phyloP scores from a whole-genome alignment of 1,140 invertebrate genomes.

The Chironomus tepperi region DNA sequence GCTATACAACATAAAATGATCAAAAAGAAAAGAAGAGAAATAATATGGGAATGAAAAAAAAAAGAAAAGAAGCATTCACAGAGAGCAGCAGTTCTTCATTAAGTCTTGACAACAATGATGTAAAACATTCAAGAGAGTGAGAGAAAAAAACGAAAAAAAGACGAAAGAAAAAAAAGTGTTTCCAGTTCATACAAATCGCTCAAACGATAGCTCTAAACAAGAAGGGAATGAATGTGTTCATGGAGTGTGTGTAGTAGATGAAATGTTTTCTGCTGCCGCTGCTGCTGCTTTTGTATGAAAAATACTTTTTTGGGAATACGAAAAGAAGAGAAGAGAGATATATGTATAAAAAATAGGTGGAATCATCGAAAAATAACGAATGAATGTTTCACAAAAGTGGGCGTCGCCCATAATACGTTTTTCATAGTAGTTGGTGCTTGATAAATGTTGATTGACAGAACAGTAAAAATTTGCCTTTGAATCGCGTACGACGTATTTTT shows the following conservation, averaged over 20 bases:
- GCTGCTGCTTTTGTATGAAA: neutral
- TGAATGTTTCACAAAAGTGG: conserved; percentile 10
- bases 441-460: conserved; percentile 24
- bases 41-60: neutral
- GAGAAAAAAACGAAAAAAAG: too few species aligned
- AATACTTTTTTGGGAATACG: neutral
- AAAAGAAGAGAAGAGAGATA: neutral
- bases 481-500: conserved; percentile 23
- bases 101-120: neutral
- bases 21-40: neutral
- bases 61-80: too few species aligned
- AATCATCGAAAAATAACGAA: conserved; percentile 20
- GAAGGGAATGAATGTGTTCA: neutral
- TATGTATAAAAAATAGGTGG: conserved; percentile 8
- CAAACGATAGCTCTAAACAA: too few species aligned
- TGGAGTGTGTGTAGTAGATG: neutral
- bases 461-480: conserved; percentile 22
- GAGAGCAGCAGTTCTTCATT: neutral
- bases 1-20: neutral
- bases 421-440: conserved; percentile 16
- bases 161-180: too few species aligned
- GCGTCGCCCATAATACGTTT: neutral
- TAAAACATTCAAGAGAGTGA: neutral
- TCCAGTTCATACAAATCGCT: too few species aligned
- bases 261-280: neutral